Evolutionary conservation across 2,888 invertebrate genomes (phyloP).

Genomic region (Dorcus parallelipipedus): DNA sequence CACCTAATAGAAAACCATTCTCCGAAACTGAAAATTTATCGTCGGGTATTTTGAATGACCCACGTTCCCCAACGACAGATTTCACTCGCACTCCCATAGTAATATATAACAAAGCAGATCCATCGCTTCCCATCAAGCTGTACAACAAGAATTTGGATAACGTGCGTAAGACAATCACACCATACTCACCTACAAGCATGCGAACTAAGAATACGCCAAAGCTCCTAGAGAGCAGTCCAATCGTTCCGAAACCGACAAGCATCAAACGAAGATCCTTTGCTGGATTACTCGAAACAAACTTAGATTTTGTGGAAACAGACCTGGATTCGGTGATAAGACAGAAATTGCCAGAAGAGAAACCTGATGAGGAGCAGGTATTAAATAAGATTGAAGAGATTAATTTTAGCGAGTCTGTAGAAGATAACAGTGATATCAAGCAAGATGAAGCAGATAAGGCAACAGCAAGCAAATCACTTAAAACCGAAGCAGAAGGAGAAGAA

Average conservation of each 20-base stretch:
- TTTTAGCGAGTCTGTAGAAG: not conserved
- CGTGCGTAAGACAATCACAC: slow-evolving; percentile 20
- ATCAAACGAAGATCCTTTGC: slow-evolving; percentile 46
- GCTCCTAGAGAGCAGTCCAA: slow-evolving; percentile 40
- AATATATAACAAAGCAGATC: slow-evolving; percentile 15
- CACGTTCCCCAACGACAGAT: slow-evolving; percentile 58
- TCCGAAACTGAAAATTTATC: too few species aligned
- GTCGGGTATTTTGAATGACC: slow-evolving; percentile 39
- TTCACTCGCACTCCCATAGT: slow-evolving; percentile 59
- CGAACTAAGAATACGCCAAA: slow-evolving; percentile 34
- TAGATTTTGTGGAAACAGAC: slow-evolving; percentile 57
- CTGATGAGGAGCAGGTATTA: slow-evolving; percentile 19
- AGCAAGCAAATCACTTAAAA: too few species aligned
- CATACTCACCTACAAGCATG: slow-evolving; percentile 6
- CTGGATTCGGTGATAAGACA: slow-evolving; percentile 36
- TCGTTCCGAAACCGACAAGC: slow-evolving; percentile 36
- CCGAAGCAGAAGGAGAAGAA: too few species aligned
- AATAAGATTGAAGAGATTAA: slow-evolving; percentile 17
- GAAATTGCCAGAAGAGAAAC: not conserved
- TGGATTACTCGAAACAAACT: slow-evolving; percentile 58
- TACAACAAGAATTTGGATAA: slow-evolving; percentile 44
- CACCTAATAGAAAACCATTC: not conserved
- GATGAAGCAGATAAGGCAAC: too few species aligned
- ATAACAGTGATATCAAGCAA: too few species aligned
- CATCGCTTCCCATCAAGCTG: slow-evolving; percentile 26